These are phyloP conservation scores for Diachasma alloeum DNA, from an alignment of 1,140 invertebrate species.

Conservation along the genomic window DNA sequence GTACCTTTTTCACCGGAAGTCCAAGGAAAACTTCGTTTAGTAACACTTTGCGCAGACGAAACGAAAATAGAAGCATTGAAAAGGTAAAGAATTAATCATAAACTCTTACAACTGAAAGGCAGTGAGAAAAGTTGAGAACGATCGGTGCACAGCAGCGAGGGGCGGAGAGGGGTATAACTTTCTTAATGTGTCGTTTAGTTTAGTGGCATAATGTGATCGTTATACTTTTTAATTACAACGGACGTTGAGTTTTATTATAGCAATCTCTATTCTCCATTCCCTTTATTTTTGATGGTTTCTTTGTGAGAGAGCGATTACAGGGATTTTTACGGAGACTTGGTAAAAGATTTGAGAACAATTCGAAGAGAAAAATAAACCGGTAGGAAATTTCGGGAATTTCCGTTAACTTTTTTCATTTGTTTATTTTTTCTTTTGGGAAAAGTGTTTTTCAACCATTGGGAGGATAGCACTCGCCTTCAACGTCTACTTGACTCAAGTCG, in stretches of 20 bases:
- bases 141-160: background rate
- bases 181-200: slow-evolving; percentile 10
- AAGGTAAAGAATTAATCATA: background rate
- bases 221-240: slow-evolving; percentile 3
- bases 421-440: too few species aligned
- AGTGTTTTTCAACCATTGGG: too few species aligned
- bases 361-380: too few species aligned
- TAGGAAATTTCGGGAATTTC: too few species aligned
- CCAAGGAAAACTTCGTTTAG: slow-evolving; percentile 7
- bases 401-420: too few species aligned
- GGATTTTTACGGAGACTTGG: background rate
- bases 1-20: background rate
- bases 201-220: slow-evolving; percentile 11
- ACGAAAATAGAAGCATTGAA: background rate
- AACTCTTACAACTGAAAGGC: background rate
- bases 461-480: too few species aligned
- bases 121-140: background rate
- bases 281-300: background rate
- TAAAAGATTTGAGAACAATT: background rate
- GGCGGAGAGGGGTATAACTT: background rate
- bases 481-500: too few species aligned
- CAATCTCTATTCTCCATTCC: background rate
- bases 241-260: background rate
- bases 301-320: background rate
- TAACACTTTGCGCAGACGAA: background rate